Percentiles rank a stretch among this genome's conserved stretches.
Conservation (phyloP, 1,140 invertebrate species). For the Drosophila seguyi region DNA sequence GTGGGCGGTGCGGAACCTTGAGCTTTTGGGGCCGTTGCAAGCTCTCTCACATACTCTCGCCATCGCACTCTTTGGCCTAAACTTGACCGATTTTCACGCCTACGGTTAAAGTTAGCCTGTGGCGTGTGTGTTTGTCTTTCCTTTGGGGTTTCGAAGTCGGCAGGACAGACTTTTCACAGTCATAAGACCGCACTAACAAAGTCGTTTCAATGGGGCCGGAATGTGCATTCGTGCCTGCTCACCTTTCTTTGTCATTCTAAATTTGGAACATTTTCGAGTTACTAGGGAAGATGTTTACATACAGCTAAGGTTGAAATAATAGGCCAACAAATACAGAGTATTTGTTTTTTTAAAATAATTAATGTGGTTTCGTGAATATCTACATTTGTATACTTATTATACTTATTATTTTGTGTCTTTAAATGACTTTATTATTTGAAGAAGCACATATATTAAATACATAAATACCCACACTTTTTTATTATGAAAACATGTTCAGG, state of each 20-base stretch:
- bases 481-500: background rate
- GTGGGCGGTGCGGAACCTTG: constrained; percentile 40
- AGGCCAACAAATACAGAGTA: background rate
- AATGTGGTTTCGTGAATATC: too few species aligned
- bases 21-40: constrained; percentile 39
- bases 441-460: too few species aligned
- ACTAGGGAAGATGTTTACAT: background rate
- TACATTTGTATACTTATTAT: too few species aligned
- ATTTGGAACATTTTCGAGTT: constrained; percentile 35
- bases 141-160: constrained; percentile 16
- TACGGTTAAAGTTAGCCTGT: constrained; percentile 14
- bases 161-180: constrained; percentile 27
- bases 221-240: constrained; percentile 1
- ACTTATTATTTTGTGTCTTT: too few species aligned
- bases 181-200: background rate
- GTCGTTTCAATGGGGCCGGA: background rate
- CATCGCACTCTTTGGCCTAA: constrained; percentile 41
- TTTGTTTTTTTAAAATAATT: background rate
- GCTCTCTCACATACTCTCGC: constrained; percentile 16
- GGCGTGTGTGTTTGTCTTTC: background rate
- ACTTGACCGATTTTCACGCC: constrained; percentile 57
- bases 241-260: constrained; percentile 28
- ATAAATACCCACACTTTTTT: too few species aligned
- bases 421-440: too few species aligned
- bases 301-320: background rate